A percentile compares a stretch with the other conserved stretches of the same genome.
These are phyloP conservation scores for Drosophila kohkoa DNA, from an alignment of 1,140 invertebrate species.

Conservation along the genomic window DNA sequence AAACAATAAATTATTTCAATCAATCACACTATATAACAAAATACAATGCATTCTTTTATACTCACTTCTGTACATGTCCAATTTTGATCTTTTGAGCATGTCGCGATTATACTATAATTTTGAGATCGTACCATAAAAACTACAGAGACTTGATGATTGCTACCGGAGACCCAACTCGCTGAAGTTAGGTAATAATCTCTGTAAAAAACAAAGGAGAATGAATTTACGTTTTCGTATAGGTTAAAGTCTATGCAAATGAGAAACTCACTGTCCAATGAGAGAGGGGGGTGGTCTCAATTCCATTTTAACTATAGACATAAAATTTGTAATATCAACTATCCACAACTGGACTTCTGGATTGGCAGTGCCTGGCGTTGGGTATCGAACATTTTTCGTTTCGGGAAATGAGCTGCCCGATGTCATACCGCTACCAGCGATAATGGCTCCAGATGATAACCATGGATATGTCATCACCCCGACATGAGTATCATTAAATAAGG, in stretches of 20 bases:
- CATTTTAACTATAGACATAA: conserved; percentile 87
- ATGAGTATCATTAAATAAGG: conserved; percentile 93
- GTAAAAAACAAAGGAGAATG: conserved; percentile 4
- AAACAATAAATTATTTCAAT: conserved; percentile 28
- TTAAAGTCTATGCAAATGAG: not conserved
- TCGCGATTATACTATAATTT: conserved; percentile 92
- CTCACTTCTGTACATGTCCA: conserved; percentile 94
- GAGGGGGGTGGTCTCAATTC: conserved; percentile 89
- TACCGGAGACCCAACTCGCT: conserved; percentile 92
- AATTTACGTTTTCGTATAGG: not conserved
- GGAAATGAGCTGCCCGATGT: conserved; percentile 87
- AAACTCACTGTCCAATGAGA: conserved; percentile 89
- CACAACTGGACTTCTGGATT: conserved; percentile 93
- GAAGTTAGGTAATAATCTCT: conserved; percentile 97
- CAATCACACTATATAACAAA: not conserved
- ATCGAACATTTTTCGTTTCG: conserved; percentile 90
- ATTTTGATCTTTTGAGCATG: conserved; percentile 89
- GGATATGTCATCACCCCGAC: conserved; percentile 92
- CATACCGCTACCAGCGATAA: conserved; percentile 84
- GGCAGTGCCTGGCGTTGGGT: conserved; percentile 93
- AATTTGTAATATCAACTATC: conserved; percentile 91
- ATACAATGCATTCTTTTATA: not conserved
- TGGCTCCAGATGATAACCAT: conserved; percentile 88
- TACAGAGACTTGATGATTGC: conserved; percentile 90
- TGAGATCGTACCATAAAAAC: conserved; percentile 97